phyloP scores from a whole-genome alignment of 2,888 invertebrate genomes.

The Drosophila paramelanica region DNA sequence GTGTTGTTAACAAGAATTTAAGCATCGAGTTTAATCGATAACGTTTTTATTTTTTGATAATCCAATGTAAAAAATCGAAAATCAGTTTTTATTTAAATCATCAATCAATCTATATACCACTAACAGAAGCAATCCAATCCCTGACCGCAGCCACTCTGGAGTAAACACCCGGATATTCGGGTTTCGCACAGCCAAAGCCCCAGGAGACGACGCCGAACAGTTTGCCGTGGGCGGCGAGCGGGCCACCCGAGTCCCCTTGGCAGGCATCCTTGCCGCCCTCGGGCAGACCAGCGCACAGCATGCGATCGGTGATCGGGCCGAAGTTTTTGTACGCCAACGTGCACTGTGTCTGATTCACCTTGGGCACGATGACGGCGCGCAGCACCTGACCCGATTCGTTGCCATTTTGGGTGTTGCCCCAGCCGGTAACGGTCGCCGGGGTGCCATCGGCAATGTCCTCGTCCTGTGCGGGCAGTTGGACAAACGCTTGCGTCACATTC shows the following conservation, averaged over 20 bases:
- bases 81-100: no score
- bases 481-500: slow-evolving; percentile 60
- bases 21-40: no score
- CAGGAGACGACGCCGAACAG: slow-evolving; percentile 83
- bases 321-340: slow-evolving; percentile 60
- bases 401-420: slow-evolving; percentile 77
- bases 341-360: slow-evolving; percentile 72
- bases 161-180: slow-evolving; percentile 80
- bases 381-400: slow-evolving; percentile 57
- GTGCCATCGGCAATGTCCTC: slow-evolving; percentile 72
- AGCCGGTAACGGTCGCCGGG: slow-evolving; percentile 79
- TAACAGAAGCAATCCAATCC: slow-evolving; percentile 69
- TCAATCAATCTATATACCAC: slow-evolving; percentile 34
- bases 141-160: slow-evolving; percentile 75
- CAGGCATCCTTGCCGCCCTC: slow-evolving; percentile 82
- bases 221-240: slow-evolving; percentile 62
- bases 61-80: no score
- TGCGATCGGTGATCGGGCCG: slow-evolving; percentile 76
- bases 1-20: no score
- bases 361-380: slow-evolving; percentile 76
- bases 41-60: no score
- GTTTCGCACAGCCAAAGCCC: slow-evolving; percentile 82
- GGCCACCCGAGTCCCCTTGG: slow-evolving; percentile 83
- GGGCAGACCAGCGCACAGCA: slow-evolving; percentile 81
- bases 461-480: slow-evolving; percentile 66